Evolutionary conservation across 1,140 invertebrate genomes (phyloP).

Genomic region (Calosoma granatense): DNA sequence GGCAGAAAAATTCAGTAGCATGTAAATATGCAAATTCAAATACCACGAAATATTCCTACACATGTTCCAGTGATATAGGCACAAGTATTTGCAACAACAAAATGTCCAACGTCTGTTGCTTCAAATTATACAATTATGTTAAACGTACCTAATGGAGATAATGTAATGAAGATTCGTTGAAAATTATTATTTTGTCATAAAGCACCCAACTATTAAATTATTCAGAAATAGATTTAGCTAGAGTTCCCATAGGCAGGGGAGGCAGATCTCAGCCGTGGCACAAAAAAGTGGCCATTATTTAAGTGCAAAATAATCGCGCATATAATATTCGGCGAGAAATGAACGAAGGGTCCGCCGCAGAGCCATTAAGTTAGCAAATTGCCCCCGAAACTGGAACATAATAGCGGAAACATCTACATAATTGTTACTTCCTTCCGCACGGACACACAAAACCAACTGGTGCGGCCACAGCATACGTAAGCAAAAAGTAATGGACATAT

Average conservation of each 20-base stretch:
- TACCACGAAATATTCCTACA: no score
- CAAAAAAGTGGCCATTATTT: background rate
- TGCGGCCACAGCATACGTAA: background rate
- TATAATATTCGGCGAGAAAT: background rate
- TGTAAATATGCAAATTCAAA: no score
- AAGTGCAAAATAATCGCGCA: background rate
- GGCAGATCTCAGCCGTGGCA: no score
- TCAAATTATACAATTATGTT: no score
- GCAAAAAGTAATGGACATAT: slow-evolving; percentile 8
- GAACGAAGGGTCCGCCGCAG: background rate
- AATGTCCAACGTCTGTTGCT: no score
- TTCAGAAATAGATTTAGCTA: background rate
- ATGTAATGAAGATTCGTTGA: no score
- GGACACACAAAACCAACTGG: background rate
- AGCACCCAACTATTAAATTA: background rate
- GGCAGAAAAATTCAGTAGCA: no score
- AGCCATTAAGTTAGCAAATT: background rate
- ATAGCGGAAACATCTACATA: background rate
- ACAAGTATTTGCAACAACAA: no score
- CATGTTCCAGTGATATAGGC: no score
- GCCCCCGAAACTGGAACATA: background rate
- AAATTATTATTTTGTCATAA: no score
- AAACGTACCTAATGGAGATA: no score
- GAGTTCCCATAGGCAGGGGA: background rate
- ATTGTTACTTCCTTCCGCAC: background rate